A percentile compares a stretch with the other conserved stretches of the same genome.
Evolutionary conservation across 2,797 vertebrate genomes (phyloP).

Genomic region (Rhabdomys pumilio): DNA sequence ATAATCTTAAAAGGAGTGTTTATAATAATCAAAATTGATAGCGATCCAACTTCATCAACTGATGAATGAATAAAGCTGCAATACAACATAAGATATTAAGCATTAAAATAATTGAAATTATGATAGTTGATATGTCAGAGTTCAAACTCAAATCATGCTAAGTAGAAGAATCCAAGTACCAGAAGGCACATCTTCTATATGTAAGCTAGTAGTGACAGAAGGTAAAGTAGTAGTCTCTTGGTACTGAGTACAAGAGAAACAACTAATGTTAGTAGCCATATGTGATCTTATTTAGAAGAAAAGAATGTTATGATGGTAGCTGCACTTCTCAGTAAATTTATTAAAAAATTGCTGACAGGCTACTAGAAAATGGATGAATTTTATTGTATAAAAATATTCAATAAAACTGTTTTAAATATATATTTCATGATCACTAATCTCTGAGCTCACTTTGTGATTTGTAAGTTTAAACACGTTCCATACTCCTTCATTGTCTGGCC

Average conservation of each 20-base stretch:
- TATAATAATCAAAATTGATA: neutral
- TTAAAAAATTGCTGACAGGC: slow-evolving; percentile 2
- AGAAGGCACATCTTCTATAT: neutral
- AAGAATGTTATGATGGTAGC: neutral
- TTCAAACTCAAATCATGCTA: slow-evolving; percentile 30
- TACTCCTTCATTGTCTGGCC: neutral
- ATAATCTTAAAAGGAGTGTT: slow-evolving; percentile 41
- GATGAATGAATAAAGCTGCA: neutral
- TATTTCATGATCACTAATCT: neutral
- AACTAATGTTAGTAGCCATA: slow-evolving; percentile 38
- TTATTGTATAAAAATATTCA: slow-evolving; percentile 42
- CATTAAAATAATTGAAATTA: neutral
- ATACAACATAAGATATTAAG: neutral
- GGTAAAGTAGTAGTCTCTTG: neutral
- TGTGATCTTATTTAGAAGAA: slow-evolving; percentile 23
- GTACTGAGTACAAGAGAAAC: neutral
- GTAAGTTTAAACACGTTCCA: slow-evolving; percentile 36
- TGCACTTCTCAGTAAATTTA: neutral
- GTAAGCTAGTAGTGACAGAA: slow-evolving; percentile 12
- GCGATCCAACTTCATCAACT: slow-evolving; percentile 10
- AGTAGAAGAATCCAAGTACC: neutral
- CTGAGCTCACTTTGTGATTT: slow-evolving; percentile 19
- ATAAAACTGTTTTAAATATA: neutral
- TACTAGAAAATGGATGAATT: slow-evolving; percentile 38
- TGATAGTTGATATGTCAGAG: neutral